These are phyloP conservation scores for Drosophila recens DNA, from an alignment of 2,888 invertebrate genomes.

Conservation along the genomic window DNA sequence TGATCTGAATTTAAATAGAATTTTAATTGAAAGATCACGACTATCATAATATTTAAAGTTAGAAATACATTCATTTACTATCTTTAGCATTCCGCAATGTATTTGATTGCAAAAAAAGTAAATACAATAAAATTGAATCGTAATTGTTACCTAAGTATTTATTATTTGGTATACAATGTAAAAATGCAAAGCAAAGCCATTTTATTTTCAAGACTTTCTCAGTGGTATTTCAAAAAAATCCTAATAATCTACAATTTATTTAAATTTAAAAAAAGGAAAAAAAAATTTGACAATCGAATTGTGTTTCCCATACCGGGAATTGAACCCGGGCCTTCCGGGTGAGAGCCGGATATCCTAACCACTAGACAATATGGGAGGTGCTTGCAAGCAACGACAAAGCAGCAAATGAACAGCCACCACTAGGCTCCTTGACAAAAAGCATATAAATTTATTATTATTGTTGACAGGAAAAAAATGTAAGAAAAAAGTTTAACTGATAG, in stretches of 20 bases:
- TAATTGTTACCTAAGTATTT: not conserved
- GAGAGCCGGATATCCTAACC: constrained; percentile 85
- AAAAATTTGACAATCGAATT: not conserved
- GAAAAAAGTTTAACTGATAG: constrained; percentile 4
- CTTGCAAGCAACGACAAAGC: not conserved
- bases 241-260: not conserved
- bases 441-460: constrained; percentile 6
- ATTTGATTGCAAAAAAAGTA: too few species aligned
- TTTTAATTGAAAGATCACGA: not conserved
- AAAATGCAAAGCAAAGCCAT: not conserved
- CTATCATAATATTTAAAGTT: too few species aligned
- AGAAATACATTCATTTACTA: too few species aligned
- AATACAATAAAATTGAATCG: not conserved
- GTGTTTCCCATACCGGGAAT: constrained; percentile 93
- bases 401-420: constrained; percentile 11
- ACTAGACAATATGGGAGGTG: constrained; percentile 84
- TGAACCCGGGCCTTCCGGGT: constrained; percentile 90
- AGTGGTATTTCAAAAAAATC: not conserved
- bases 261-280: not conserved
- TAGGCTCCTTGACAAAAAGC: constrained; percentile 5
- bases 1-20: constrained; percentile 24
- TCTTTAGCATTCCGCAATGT: too few species aligned
- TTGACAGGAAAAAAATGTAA: not conserved
- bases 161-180: not conserved
- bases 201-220: not conserved